Percentiles rank a stretch among this genome's conserved stretches.
phyloP scores from a whole-genome alignment of 53 echinoderm and acorn worm species.

The Crossaster papposus region DNA sequence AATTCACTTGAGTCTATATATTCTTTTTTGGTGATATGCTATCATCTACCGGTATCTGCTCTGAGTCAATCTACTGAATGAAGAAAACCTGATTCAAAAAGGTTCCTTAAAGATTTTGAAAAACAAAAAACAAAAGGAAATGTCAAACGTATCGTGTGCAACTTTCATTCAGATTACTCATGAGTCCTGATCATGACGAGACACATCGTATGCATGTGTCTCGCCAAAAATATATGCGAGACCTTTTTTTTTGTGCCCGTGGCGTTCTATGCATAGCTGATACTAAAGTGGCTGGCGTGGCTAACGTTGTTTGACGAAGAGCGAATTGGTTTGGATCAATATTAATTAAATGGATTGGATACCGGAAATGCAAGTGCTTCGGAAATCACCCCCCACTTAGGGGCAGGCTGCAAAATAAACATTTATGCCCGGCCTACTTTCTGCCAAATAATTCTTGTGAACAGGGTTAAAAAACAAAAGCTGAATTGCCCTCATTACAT shows the following conservation, averaged over 20 bases:
- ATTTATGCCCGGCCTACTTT: not conserved
- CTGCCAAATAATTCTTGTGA: not conserved
- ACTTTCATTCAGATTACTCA: not conserved
- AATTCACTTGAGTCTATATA: no score
- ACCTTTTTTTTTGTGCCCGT: not conserved
- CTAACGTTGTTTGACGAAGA: conserved; percentile 56
- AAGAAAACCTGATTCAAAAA: not conserved
- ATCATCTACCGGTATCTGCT: no score
- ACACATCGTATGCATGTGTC: not conserved
- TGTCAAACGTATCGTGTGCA: not conserved
- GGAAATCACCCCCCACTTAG: conserved; percentile 60
- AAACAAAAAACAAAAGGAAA: not conserved
- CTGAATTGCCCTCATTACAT: no score
- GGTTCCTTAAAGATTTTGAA: not conserved
- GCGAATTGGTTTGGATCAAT: conserved; percentile 53
- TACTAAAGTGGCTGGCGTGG: conserved; percentile 48
- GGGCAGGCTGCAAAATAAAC: conserved; percentile 42
- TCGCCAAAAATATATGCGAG: conserved; percentile 25
- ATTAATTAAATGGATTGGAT: conserved; percentile 58
- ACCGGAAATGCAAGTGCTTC: conserved; percentile 46
- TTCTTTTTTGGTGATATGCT: no score
- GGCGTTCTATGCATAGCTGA: conserved; percentile 7
- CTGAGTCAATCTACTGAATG: not conserved
- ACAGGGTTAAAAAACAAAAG: not conserved
- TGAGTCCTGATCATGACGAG: not conserved